Evolutionary conservation across 2,888 invertebrate genomes (phyloP).

Genomic region (Polyploca ridens): DNA sequence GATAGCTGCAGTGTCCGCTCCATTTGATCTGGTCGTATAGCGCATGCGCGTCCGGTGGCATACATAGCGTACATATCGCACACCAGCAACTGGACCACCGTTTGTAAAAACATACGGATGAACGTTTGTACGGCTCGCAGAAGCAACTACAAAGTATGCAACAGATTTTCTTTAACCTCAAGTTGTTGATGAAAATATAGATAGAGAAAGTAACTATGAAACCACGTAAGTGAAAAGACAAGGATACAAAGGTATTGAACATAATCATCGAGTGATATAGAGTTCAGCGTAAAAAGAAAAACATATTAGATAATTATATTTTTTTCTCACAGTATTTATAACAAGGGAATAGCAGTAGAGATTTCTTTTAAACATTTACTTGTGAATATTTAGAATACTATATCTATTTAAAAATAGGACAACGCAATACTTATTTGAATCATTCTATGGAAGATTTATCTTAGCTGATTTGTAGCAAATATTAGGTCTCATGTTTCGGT

Average conservation of each 20-base stretch:
- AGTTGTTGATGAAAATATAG: constrained; percentile 16
- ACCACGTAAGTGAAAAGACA: background rate
- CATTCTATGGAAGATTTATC: too few relatives aligned
- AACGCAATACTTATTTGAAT: too few relatives aligned
- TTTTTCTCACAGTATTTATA: too few relatives aligned
- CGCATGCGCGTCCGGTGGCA: constrained; percentile 77
- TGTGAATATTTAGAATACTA: too few relatives aligned
- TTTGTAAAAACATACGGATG: constrained; percentile 75
- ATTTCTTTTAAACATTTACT: too few relatives aligned
- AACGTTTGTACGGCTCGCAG: constrained; percentile 37
- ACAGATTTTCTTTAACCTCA: constrained; percentile 3
- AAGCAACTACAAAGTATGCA: constrained; percentile 13
- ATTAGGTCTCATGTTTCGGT: background rate
- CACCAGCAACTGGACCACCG: constrained; percentile 71
- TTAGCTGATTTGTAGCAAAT: too few relatives aligned
- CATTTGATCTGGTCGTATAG: constrained; percentile 69
- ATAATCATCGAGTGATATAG: too few relatives aligned
- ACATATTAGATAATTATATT: too few relatives aligned
- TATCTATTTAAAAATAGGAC: too few relatives aligned
- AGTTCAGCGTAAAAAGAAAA: background rate
- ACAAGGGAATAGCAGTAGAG: too few relatives aligned
- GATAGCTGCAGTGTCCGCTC: constrained; percentile 70
- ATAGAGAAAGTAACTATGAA: constrained; percentile 43
- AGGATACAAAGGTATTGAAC: background rate
- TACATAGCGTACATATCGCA: constrained; percentile 82